Conservation (phyloP, 2,797 vertebrate species). For the Potorous gilbertii region DNA sequence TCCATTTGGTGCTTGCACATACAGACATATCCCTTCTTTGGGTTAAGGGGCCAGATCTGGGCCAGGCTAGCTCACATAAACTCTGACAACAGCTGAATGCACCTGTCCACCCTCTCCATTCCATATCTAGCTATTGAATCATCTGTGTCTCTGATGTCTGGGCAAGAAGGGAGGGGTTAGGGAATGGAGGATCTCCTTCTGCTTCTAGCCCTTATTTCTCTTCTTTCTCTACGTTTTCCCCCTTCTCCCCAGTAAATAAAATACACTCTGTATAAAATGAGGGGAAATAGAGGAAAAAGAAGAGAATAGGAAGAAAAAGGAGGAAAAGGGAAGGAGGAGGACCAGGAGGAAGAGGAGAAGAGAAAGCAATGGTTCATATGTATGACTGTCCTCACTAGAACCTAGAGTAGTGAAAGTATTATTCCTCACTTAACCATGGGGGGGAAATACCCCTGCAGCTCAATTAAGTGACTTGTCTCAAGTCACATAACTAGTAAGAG, state of each 20-base stretch:
- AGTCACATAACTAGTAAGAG: background rate
- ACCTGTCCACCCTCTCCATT: constrained; percentile 66
- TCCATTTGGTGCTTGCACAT: background rate
- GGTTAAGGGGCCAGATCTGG: background rate
- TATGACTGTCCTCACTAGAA: background rate
- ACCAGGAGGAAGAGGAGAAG: background rate
- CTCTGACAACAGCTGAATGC: constrained; percentile 49
- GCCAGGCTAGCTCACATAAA: background rate
- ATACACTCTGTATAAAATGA: constrained; percentile 14
- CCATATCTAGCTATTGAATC: constrained; percentile 42
- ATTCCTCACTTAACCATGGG: background rate
- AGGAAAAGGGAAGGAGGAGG: background rate
- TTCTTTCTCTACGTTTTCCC: background rate
- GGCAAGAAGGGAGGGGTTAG: constrained; percentile 6
- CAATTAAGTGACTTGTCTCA: background rate
- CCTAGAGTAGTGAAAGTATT: background rate
- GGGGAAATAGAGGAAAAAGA: background rate
- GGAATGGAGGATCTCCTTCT: background rate
- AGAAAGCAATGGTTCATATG: background rate
- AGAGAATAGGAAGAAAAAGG: background rate
- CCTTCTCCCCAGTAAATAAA: constrained; percentile 52
- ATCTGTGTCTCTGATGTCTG: constrained; percentile 64
- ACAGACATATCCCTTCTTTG: background rate
- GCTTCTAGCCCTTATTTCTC: background rate
- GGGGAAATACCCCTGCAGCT: background rate